phyloP scores from a whole-genome alignment of 1,140 invertebrate species.

The Drosophila ironensis region DNA sequence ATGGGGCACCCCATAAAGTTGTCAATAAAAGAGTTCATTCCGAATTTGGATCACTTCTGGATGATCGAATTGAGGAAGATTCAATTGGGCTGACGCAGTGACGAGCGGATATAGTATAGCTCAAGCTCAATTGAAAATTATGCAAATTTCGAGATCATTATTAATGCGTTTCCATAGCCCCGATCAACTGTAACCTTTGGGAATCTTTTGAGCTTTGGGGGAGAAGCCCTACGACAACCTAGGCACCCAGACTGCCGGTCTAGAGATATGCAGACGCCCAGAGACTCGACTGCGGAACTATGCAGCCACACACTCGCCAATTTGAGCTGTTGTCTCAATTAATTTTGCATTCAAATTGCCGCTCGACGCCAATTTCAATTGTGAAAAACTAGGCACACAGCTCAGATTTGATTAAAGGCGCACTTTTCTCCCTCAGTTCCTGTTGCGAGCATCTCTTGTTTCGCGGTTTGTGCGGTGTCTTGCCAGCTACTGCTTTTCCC shows the following conservation, averaged over 20 bases:
- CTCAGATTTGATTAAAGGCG: constrained; percentile 65
- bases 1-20: constrained; percentile 3
- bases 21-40: constrained; percentile 13
- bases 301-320: not conserved
- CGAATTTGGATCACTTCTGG: constrained; percentile 4
- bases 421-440: constrained; percentile 4
- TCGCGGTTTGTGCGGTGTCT: constrained; percentile 39
- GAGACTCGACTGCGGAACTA: not conserved
- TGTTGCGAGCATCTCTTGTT: not conserved
- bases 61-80: constrained; percentile 2
- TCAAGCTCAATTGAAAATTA: constrained; percentile 28
- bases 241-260: constrained; percentile 16
- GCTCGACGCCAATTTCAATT: too few relatives aligned
- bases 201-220: too few relatives aligned
- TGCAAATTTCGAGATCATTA: constrained; percentile 30
- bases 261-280: not conserved
- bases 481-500: not conserved
- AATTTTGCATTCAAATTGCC: constrained; percentile 49
- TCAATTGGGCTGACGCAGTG: constrained; percentile 25
- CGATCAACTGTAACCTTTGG: not conserved
- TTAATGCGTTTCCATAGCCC: too few relatives aligned
- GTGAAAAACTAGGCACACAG: constrained; percentile 41
- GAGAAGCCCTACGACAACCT: constrained; percentile 26
- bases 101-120: not conserved
- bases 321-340: constrained; percentile 37